Evolutionary conservation across 1,140 invertebrate species (phyloP).

Genomic region (Globodera rostochiensis): DNA sequence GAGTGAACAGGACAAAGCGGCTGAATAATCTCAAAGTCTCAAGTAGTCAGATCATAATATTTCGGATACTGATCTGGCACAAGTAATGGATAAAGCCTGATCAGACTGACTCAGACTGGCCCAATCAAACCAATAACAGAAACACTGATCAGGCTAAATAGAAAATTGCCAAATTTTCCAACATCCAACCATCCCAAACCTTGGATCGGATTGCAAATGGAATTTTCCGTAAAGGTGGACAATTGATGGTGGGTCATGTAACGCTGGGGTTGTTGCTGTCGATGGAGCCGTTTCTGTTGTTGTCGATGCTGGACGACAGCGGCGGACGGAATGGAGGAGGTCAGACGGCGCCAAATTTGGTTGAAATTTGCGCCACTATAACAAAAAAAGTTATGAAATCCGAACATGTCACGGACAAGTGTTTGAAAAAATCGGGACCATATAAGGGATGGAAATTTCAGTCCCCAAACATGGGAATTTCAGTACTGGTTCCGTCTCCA

Average conservation of each 20-base stretch:
- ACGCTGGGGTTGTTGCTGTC: not conserved
- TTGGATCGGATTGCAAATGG: not conserved
- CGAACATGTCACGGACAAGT: too few species aligned
- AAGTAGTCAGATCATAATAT: too few species aligned
- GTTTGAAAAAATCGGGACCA: not conserved
- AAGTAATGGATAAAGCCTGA: too few species aligned
- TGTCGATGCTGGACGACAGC: not conserved
- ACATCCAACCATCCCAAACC: not conserved
- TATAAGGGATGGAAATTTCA: not conserved
- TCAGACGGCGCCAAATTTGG: conserved; percentile 33
- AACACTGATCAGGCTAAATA: too few species aligned
- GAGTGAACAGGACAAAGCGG: too few species aligned
- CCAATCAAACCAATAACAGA: too few species aligned
- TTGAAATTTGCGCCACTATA: conserved; percentile 23
- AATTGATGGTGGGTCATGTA: not conserved
- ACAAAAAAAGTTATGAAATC: not conserved
- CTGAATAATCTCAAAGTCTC: too few species aligned
- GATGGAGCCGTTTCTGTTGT: not conserved
- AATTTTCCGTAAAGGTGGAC: not conserved
- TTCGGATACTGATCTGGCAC: too few species aligned
- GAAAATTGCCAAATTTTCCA: not conserved
- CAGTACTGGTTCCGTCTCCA: too few species aligned
- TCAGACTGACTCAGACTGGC: too few species aligned
- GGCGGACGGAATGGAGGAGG: conserved; percentile 6
- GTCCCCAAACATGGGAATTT: too few species aligned